Percentiles rank a stretch among this genome's conserved stretches.
Evolutionary conservation across 2,888 invertebrate species (phyloP).

Genomic region (Ochropacha duplaris): DNA sequence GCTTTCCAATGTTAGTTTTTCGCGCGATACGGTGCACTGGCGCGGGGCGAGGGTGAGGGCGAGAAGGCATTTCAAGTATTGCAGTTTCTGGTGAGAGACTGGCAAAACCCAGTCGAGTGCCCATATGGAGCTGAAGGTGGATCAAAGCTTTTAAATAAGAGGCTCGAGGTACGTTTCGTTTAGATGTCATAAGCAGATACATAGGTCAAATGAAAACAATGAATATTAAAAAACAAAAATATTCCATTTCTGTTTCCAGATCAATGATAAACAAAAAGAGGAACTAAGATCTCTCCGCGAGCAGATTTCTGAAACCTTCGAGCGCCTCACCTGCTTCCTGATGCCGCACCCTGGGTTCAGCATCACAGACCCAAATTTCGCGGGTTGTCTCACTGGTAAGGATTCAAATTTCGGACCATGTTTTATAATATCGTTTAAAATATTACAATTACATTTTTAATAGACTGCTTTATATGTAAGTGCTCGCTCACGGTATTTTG

Average conservation of each 20-base stretch:
- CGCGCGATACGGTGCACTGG: slow-evolving; percentile 95
- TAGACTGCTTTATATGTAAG: no score
- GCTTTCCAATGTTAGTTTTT: slow-evolving; percentile 84
- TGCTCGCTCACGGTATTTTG: no score
- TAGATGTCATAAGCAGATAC: no score
- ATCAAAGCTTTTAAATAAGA: slow-evolving; percentile 89
- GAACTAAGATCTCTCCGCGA: neutral
- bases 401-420: neutral
- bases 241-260: neutral
- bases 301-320: slow-evolving; percentile 18
- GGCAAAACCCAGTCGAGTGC: slow-evolving; percentile 97
- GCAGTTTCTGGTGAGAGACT: slow-evolving; percentile 94
- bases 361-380: slow-evolving; percentile 96
- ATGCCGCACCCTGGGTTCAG: slow-evolving; percentile 99
- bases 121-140: slow-evolving; percentile 95
- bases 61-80: slow-evolving; percentile 92
- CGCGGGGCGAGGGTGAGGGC: slow-evolving; percentile 89
- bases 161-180: slow-evolving; percentile 89
- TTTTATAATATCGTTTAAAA: no score
- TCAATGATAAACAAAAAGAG: neutral
- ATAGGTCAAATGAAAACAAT: no score
- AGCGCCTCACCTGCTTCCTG: slow-evolving; percentile 86
- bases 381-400: slow-evolving; percentile 90
- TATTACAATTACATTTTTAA: no score
- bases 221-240: no score